phyloP scores from a whole-genome alignment of 2,113 vertebrate species.

The Reinhardtius hippoglossoides region DNA sequence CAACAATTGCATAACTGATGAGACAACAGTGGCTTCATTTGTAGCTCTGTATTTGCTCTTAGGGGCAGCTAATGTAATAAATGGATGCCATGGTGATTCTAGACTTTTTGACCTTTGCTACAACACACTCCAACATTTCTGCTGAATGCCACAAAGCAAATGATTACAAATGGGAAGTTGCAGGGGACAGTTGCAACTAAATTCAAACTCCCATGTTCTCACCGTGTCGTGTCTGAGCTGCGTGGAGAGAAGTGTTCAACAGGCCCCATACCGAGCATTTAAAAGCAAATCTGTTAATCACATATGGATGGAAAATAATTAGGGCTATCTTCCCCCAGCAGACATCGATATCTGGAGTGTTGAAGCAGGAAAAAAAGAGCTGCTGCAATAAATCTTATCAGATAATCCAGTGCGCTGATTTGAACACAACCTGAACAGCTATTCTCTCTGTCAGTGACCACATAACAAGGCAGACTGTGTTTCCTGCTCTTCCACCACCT shows the following conservation, averaged over 20 bases:
- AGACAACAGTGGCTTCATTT: neutral
- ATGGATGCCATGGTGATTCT: neutral
- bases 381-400: constrained; percentile 53
- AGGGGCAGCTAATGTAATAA: constrained; percentile 13
- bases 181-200: neutral
- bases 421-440: constrained; percentile 18
- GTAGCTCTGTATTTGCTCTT: neutral
- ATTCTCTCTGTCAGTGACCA: constrained; percentile 3
- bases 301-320: constrained; percentile 69
- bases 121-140: neutral
- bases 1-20: neutral
- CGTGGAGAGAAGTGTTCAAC: constrained; percentile 31
- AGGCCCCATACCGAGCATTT: constrained; percentile 36
- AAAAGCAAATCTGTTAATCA: constrained; percentile 61
- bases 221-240: constrained; percentile 21
- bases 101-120: constrained; percentile 24
- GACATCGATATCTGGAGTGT: constrained; percentile 44
- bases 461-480: neutral
- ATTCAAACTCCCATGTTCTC: neutral
- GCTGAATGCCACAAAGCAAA: constrained; percentile 25
- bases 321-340: constrained; percentile 50
- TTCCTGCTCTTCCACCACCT: neutral
- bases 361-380: constrained; percentile 38
- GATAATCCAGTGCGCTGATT: constrained; percentile 43
- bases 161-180: neutral